Conservation (phyloP, 2,888 invertebrate genomes). For the Diabrotica balteata region DNA sequence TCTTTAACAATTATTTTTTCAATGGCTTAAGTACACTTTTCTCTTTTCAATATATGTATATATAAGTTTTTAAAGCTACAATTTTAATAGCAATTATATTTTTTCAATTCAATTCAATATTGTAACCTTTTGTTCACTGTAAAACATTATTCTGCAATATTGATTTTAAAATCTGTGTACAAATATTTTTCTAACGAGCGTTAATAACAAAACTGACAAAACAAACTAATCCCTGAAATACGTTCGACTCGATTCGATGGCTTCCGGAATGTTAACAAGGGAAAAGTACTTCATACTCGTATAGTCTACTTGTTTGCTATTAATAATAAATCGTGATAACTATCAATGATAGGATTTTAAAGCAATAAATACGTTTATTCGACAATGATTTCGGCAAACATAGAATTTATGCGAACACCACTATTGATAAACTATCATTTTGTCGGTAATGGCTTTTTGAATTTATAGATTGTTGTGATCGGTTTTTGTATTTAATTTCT, state of each 20-base stretch:
- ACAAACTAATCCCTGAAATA: too few relatives aligned
- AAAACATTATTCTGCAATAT: background rate
- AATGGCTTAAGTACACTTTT: too few relatives aligned
- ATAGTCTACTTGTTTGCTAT: background rate
- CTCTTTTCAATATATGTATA: too few relatives aligned
- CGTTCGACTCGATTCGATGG: too few relatives aligned
- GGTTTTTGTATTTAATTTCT: conserved; percentile 1
- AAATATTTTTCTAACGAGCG: background rate
- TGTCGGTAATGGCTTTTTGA: conserved; percentile 6
- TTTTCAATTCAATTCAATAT: too few relatives aligned
- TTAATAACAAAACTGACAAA: too few relatives aligned
- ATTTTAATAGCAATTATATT: too few relatives aligned
- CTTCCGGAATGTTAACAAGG: too few relatives aligned
- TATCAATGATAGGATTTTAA: conserved; percentile 2
- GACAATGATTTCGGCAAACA: conserved; percentile 5
- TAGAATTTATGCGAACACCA: conserved; percentile 2
- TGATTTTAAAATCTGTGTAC: background rate
- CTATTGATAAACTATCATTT: background rate
- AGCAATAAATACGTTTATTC: conserved; percentile 2
- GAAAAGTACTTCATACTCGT: too few relatives aligned
- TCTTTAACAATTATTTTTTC: too few relatives aligned
- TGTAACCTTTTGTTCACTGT: background rate
- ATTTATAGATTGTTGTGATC: background rate
- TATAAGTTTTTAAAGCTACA: too few relatives aligned
- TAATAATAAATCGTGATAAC: background rate